Evolutionary conservation across 2,113 vertebrate species (phyloP).

Genomic region (Mus pahari): DNA sequence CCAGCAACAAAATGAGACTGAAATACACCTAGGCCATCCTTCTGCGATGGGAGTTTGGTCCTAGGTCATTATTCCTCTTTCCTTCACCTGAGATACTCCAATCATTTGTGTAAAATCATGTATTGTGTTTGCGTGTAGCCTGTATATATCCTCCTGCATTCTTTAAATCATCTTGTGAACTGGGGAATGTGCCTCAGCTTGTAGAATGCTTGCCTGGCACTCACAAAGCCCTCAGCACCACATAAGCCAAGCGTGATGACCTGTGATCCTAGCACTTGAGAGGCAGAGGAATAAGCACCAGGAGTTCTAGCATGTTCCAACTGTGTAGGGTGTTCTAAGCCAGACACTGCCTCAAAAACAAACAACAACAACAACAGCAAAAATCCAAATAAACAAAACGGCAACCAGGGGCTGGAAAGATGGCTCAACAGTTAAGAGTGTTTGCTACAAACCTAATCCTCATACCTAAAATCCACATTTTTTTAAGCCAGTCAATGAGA

Average conservation of each 20-base stretch:
- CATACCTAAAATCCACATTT: not conserved
- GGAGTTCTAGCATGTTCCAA: not conserved
- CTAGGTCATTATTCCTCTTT: not conserved
- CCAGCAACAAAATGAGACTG: slow-evolving; percentile 2
- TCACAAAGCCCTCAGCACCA: not conserved
- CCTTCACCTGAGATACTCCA: not conserved
- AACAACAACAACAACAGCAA: no score
- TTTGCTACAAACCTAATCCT: not conserved
- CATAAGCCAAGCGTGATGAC: not conserved
- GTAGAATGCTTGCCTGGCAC: not conserved
- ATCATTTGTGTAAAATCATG: not conserved
- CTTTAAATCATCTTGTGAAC: not conserved
- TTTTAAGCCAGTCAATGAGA: not conserved
- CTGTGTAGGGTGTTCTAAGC: not conserved
- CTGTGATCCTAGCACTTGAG: not conserved
- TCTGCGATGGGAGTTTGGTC: not conserved
- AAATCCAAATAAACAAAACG: not conserved
- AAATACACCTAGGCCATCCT: not conserved
- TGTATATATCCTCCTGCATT: not conserved
- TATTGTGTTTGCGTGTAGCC: not conserved
- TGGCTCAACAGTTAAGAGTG: not conserved
- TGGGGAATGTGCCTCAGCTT: not conserved
- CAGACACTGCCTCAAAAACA: not conserved
- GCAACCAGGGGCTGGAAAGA: not conserved
- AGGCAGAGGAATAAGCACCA: not conserved